Evolutionary conservation across 2,113 vertebrate species (phyloP).

Genomic region (Caretta caretta): DNA sequence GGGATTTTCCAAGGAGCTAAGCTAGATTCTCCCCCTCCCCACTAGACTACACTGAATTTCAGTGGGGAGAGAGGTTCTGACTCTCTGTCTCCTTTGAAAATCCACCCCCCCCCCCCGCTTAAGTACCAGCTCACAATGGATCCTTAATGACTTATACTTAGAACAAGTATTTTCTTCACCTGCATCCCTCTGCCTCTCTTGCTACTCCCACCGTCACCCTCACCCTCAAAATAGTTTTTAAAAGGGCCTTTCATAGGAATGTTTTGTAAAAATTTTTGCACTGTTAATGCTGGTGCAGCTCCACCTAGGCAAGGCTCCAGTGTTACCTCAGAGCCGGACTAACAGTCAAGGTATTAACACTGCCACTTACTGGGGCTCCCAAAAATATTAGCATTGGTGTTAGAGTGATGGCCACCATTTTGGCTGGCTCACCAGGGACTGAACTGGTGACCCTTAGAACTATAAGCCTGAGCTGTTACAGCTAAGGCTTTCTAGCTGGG

Average conservation of each 20-base stretch:
- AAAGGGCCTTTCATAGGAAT: not conserved
- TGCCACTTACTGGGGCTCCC: not conserved
- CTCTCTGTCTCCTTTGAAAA: not conserved
- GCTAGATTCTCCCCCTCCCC: not conserved
- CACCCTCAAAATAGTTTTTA: not conserved
- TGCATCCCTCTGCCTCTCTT: not conserved
- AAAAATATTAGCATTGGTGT: not conserved
- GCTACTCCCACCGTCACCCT: too few relatives aligned
- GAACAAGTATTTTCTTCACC: not conserved
- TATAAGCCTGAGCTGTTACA: not conserved
- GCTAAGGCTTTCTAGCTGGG: not conserved
- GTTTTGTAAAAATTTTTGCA: not conserved
- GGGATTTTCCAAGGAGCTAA: not conserved
- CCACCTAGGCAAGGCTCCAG: not conserved
- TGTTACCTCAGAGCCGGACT: accelerated
- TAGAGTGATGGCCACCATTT: not conserved
- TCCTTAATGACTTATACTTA: not conserved
- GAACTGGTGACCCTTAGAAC: not conserved
- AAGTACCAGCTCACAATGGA: not conserved
- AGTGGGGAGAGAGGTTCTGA: not conserved
- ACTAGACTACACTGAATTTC: not conserved
- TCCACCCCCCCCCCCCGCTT: not conserved
- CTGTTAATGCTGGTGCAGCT: not conserved
- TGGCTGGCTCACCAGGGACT: not conserved
- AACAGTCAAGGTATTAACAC: too few relatives aligned